A percentile compares a stretch with the other conserved stretches of the same genome.
Evolutionary conservation across 2,113 vertebrate species (phyloP).

Genomic region (Pterophyllum scalare): DNA sequence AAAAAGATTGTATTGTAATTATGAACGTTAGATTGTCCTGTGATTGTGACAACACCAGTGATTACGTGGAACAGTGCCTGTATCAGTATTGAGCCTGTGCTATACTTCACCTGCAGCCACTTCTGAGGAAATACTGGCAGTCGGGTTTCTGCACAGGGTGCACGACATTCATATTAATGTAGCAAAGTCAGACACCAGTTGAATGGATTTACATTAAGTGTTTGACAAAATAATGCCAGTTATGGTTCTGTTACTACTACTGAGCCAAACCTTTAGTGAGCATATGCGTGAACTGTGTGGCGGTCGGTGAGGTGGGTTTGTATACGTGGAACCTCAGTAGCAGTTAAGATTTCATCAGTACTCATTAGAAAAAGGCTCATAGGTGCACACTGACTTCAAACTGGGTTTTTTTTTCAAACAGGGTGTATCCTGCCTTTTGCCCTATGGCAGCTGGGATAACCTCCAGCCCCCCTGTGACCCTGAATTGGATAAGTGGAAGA

Average conservation of each 20-base stretch:
- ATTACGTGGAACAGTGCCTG: conserved; percentile 11
- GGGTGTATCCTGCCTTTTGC: no score
- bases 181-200: not conserved
- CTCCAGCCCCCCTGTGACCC: no score
- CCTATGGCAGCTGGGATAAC: no score
- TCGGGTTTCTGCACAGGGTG: not conserved
- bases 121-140: conserved; percentile 26
- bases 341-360: no score
- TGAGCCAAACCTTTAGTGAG: not conserved
- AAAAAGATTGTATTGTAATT: conserved; percentile 36
- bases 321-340: not conserved
- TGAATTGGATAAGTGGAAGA: no score
- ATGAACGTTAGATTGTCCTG: conserved; percentile 6
- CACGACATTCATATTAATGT: not conserved
- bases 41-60: conserved; percentile 33
- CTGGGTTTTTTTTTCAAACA: not conserved
- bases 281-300: not conserved
- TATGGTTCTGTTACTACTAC: not conserved
- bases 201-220: not conserved
- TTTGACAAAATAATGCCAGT: not conserved
- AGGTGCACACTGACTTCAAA: no score
- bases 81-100: not conserved
- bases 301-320: not conserved
- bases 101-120: conserved; percentile 33
- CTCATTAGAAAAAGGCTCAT: no score